Evolutionary conservation across 2,797 vertebrate genomes (phyloP).

Genomic region (Cyprinella venusta): DNA sequence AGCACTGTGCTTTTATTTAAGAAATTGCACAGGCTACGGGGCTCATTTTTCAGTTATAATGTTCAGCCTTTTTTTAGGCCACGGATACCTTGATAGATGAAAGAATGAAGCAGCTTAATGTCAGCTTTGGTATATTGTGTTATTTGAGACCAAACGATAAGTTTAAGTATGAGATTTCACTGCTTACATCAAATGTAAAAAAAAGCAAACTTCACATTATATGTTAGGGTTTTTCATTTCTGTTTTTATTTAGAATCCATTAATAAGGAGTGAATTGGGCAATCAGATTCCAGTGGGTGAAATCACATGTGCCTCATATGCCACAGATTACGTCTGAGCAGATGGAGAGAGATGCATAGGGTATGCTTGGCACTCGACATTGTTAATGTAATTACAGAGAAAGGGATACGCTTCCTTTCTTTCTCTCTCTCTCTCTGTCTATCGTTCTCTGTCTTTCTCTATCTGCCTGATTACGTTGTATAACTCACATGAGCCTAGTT

Average conservation of each 20-base stretch:
- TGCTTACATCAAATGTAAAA: background rate
- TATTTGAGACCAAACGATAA: background rate
- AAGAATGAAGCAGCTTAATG: background rate
- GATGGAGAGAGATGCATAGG: slow-evolving; percentile 23
- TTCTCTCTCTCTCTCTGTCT: background rate
- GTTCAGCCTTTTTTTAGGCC: background rate
- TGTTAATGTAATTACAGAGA: slow-evolving; percentile 52
- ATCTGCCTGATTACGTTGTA: slow-evolving; percentile 37
- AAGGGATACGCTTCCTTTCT: slow-evolving; percentile 12
- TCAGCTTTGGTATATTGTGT: background rate
- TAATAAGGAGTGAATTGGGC: slow-evolving; percentile 5
- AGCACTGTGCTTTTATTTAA: slow-evolving; percentile 30
- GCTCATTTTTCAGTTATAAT: slow-evolving; percentile 5
- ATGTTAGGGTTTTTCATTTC: background rate
- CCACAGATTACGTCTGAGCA: slow-evolving; percentile 47
- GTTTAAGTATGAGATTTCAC: background rate
- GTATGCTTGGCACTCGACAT: slow-evolving; percentile 43
- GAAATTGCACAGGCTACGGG: background rate
- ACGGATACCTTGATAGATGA: background rate
- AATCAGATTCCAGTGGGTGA: slow-evolving; percentile 24
- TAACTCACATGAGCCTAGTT: slow-evolving; percentile 57
- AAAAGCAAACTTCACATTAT: background rate
- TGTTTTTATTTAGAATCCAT: slow-evolving; percentile 16
- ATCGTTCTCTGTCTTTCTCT: slow-evolving; percentile 20
- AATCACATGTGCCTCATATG: slow-evolving; percentile 63